Base-by-base conservation (phyloP, 2,888 invertebrate genomes). In the Drosophila anceps region DNA sequence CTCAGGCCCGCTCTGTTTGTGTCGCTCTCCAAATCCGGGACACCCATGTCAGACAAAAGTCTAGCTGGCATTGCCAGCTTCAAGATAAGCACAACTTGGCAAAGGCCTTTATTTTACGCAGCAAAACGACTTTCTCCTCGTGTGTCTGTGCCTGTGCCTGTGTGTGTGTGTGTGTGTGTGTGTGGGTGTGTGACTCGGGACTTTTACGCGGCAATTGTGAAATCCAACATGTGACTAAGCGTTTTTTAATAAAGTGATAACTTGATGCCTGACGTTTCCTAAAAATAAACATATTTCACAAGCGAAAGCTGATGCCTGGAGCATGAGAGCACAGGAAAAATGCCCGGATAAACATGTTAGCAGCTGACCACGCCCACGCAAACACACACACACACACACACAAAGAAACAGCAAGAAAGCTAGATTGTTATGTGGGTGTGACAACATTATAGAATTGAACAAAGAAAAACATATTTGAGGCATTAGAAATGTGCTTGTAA, bases 241-340 rank as follows among this genome's bases (percentile, higher is more conserved):
- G 87, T 81, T 82, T 82, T 89, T 89, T 86, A 89, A 82, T 82
- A 82, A 86, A 86, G 89, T 82, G 87, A 89, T 88, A 86, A 88
- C 84, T 85, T 86, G 89, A 81, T 81, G 89, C 68, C 74, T 71
- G 78, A 88, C 87, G 86, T 81, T 73, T 78, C 70, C 84, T 81
- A 81, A 81, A 89, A 86, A 89, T 81, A 82, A 83, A 88, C 66
- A 76, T 69, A 81, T 81, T 73, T 59, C 59, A 27, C 44, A 39
- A n/a, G 35, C 50, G 18, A 9, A 48, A 12, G 43, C 66, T 37
- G 33, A 43, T 41, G 33, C 24, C 18, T 15, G 31, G 24, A 20
- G 37, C 27, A 46, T 37, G 37, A 18, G 59, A 46, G 18, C 46
- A 24, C 55, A 13, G 70, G 71, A 70, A 70, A 70, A 70, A 39